These are phyloP conservation scores for Aleiodes leptofemur DNA, from an alignment of 2,888 invertebrate genomes.

Conservation along the genomic window DNA sequence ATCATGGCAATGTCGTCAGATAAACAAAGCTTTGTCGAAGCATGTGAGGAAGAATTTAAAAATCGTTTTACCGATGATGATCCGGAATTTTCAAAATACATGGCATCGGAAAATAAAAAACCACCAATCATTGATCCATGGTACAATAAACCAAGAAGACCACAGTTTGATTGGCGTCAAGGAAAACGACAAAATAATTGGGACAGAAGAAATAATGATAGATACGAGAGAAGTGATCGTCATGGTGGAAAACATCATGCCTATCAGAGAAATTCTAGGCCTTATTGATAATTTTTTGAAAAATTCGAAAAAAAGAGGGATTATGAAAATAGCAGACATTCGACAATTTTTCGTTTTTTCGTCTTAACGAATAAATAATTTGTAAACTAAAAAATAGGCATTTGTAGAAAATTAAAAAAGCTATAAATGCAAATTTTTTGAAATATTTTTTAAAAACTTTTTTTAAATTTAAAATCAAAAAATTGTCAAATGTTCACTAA, in stretches of 20 bases:
- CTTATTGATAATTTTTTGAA: constrained; percentile 45
- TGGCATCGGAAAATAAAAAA: constrained; percentile 72
- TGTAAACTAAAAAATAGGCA: too few relatives aligned
- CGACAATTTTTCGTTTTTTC: too few relatives aligned
- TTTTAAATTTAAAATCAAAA: too few relatives aligned
- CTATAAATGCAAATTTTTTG: too few relatives aligned
- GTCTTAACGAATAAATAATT: too few relatives aligned
- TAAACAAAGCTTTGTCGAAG: constrained; percentile 79
- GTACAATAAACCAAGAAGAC: constrained; percentile 66
- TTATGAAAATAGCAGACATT: too few relatives aligned
- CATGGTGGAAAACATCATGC: constrained; percentile 51
- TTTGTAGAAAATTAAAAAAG: too few relatives aligned
- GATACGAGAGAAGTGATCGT: constrained; percentile 53
- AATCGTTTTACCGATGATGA: constrained; percentile 81
- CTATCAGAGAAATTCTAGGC: constrained; percentile 52
- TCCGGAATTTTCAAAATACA: constrained; percentile 78
- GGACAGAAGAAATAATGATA: constrained; percentile 54
- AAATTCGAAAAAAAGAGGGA: too few relatives aligned
- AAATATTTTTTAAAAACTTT: too few relatives aligned
- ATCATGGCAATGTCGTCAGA: constrained; percentile 68
- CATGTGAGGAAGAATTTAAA: constrained; percentile 81
- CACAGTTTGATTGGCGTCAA: constrained; percentile 59
- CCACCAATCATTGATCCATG: constrained; percentile 81
- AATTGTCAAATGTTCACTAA: too few relatives aligned
- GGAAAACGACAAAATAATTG: constrained; percentile 57